A percentile compares a stretch with the other conserved stretches of the same genome.
These are phyloP conservation scores for Teleopsis dalmanni DNA, from an alignment of 1,140 invertebrate genomes.

Conservation along the genomic window DNA sequence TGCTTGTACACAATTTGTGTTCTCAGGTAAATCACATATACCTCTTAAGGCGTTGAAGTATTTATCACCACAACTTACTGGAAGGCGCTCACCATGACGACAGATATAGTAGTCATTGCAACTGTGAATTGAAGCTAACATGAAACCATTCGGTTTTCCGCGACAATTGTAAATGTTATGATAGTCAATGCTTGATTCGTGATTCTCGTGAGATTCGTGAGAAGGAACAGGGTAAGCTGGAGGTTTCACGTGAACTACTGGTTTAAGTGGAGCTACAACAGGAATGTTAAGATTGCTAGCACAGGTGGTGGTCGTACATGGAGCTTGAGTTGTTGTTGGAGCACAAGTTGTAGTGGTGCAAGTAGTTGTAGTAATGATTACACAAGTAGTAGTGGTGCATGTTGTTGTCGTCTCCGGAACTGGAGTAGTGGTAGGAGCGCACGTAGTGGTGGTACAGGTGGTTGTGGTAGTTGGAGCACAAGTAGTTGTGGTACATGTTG, in stretches of 20 bases:
- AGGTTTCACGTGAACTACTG: no score
- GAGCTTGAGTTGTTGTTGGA: conserved; percentile 8
- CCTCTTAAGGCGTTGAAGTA: conserved; percentile 37
- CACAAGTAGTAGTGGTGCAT: conserved; percentile 6
- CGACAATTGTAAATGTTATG: conserved; percentile 19
- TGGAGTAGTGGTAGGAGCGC: conserved; percentile 7
- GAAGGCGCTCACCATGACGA: conserved; percentile 24
- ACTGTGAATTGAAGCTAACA: conserved; percentile 31
- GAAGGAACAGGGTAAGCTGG: no score
- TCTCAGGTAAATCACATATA: conserved; percentile 35
- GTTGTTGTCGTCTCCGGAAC: background rate
- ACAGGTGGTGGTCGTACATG: conserved; percentile 7
- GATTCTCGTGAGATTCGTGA: conserved; percentile 4
- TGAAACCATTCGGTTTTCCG: conserved; percentile 31
- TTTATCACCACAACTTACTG: conserved; percentile 26
- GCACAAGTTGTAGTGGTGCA: conserved; percentile 1
- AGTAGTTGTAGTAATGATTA: conserved; percentile 10
- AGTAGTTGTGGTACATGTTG: conserved; percentile 8
- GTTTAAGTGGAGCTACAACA: no score
- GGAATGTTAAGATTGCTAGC: no score
- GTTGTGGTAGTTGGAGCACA: background rate
- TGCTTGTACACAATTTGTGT: conserved; percentile 32
- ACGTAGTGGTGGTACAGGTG: background rate
- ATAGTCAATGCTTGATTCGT: conserved; percentile 1
- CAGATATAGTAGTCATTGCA: conserved; percentile 38